A percentile compares a stretch with the other conserved stretches of the same genome.
Conservation (phyloP, 2,113 vertebrate species). For the Cyprinodon tularosa region DNA sequence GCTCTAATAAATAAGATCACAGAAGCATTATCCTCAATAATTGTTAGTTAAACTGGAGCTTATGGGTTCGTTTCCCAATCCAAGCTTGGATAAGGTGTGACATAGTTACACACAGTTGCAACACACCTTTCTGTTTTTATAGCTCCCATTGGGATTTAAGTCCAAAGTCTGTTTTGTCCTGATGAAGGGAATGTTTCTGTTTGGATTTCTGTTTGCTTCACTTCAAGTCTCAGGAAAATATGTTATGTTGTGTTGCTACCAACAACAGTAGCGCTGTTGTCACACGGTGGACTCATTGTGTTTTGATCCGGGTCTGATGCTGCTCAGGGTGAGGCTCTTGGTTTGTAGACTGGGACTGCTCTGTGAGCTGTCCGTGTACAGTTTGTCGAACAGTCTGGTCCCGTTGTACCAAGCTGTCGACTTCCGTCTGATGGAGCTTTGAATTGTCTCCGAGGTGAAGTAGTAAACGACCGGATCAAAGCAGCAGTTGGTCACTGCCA, state of each 20-base stretch:
- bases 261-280: conserved; percentile 25
- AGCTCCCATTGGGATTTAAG: conserved; percentile 6
- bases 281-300: conserved; percentile 84
- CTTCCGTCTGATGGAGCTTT: conserved; percentile 93
- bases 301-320: conserved; percentile 79
- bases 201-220: conserved; percentile 11
- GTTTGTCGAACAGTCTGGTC: conserved; percentile 80
- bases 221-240: conserved; percentile 13
- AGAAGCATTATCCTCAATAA: neutral
- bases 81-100: neutral
- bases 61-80: neutral
- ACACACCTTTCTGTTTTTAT: conserved; percentile 12
- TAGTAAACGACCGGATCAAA: conserved; percentile 98
- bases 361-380: conserved; percentile 84
- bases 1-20: neutral
- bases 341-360: conserved; percentile 60
- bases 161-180: conserved; percentile 25
- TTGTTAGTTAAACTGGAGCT: neutral
- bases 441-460: conserved; percentile 95
- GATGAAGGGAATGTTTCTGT: conserved; percentile 9
- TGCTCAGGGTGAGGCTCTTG: conserved; percentile 63
- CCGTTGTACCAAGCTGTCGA: conserved; percentile 71
- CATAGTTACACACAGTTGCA: neutral
- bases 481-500: conserved; percentile 96
- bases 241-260: neutral